Base-by-base conservation (phyloP, 2,888 invertebrate genomes). In the Pollenia labialis region DNA sequence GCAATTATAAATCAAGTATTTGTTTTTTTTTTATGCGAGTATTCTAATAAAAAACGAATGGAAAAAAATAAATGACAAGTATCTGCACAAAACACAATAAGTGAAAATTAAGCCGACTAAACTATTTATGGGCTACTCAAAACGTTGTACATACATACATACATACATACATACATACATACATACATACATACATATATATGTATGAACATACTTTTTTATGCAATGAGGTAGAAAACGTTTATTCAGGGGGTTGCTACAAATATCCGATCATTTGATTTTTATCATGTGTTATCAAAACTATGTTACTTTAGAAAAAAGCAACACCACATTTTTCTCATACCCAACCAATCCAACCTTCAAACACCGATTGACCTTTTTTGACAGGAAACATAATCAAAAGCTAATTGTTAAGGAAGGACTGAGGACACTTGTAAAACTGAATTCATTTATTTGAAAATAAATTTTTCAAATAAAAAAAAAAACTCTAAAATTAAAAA, bases 301-400 rank as follows among this genome's bases (percentile, higher is more conserved):
- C 64, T 44, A 46, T 18, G n/a, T 16, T 11, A 10, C 60, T 14
- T 0, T 50, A 40, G 11, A 50, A 69, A 42, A 46, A 50, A 62
- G 1, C 64, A 68, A 79, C 79, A 79, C 72, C 68, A 54, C 54
- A 0, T 32, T 42, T n/a, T 32, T 18, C 4, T 14, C 54, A 23
- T 48, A 68, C 1, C 32, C 32, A 32, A 32, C 32, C 32, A 32
- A 32, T 10, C 23, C 48, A 72, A 44, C 68, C 71, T 64, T 56
- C 52, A 60, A 84, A 80, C 56, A 64, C 58, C 69, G 83, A 71
- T 76, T 81, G 76, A 66, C 81, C 82, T 82, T 82, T 79, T 71
- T n/a, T 83, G 82, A 83, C 79, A 86, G 56, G 75, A 75, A 75
- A 75, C 71, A 76, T 72, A 87, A 84, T 83, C 76, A 84, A 87